phyloP scores from a whole-genome alignment of 1,140 invertebrate genomes.

The Zeugodacus cucurbitae region DNA sequence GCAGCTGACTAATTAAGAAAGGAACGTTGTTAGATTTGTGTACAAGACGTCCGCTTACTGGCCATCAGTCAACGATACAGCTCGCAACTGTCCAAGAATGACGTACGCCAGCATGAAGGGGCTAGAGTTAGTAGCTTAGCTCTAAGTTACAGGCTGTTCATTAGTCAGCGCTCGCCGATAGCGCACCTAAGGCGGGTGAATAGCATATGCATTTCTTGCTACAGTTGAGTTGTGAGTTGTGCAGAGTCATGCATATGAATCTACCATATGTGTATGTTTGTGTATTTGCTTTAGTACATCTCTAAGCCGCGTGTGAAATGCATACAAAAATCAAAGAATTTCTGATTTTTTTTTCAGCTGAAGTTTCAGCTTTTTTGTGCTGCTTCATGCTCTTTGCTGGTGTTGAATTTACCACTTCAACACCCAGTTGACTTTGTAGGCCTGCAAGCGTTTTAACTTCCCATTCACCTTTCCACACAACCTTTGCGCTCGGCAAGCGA shows the following conservation, averaged over 20 bases:
- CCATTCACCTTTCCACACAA: neutral
- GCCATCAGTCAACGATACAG: neutral
- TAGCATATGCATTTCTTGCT: neutral
- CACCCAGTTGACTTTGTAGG: neutral
- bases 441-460: neutral
- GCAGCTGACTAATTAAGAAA: conserved; percentile 18
- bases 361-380: neutral
- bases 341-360: neutral
- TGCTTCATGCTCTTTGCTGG: neutral
- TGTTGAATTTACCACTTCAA: conserved; percentile 21
- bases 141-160: neutral
- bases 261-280: neutral
- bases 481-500: neutral
- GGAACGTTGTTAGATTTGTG: neutral
- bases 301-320: neutral
- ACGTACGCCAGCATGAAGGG: neutral
- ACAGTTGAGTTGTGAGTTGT: neutral
- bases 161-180: neutral
- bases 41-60: neutral
- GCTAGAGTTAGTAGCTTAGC: neutral
- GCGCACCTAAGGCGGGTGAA: neutral
- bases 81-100: neutral
- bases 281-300: neutral
- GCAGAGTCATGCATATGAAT: too few relatives aligned
- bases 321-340: neutral